phyloP scores from a whole-genome alignment of 2,888 invertebrate genomes.

The Diplazon laetatorius region DNA sequence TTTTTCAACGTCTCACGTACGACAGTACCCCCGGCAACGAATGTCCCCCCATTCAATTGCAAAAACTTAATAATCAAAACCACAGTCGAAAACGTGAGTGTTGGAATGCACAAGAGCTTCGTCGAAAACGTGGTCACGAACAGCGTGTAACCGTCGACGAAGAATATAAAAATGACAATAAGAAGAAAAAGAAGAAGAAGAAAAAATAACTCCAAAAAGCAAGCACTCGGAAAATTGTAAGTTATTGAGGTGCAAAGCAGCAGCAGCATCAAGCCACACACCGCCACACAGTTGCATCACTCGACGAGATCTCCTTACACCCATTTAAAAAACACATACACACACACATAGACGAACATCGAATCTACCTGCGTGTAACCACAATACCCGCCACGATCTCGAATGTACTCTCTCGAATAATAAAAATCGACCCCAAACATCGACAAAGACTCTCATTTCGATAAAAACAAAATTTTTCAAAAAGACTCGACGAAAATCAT shows the following conservation, averaged over 20 bases:
- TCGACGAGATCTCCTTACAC: constrained; percentile 18
- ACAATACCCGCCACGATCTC: not conserved
- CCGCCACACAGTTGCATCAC: constrained; percentile 33
- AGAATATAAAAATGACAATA: too few relatives aligned
- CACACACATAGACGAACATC: not conserved
- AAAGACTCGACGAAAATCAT: constrained; percentile 32
- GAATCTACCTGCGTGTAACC: constrained; percentile 17
- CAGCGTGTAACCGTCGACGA: not conserved
- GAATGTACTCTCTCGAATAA: too few relatives aligned
- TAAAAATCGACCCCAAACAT: not conserved
- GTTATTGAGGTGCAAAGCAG: constrained; percentile 75
- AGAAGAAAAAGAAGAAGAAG: too few relatives aligned
- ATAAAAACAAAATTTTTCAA: constrained; percentile 17
- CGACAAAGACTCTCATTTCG: not conserved
- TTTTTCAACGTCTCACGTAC: constrained; percentile 43
- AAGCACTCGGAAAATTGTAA: constrained; percentile 68
- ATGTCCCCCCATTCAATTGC: constrained; percentile 71
- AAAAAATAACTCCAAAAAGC: too few relatives aligned
- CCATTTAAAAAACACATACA: constrained; percentile 30
- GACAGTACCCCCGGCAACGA: not conserved
- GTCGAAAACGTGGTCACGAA: constrained; percentile 13
- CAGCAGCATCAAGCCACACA: too few relatives aligned
- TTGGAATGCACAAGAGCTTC: constrained; percentile 26
- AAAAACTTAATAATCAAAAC: constrained; percentile 63
- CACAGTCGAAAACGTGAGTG: constrained; percentile 31